A percentile compares a stretch with the other conserved stretches of the same genome.
phyloP scores from a whole-genome alignment of 2,797 vertebrate genomes.

The Ctenosaura bakeri region DNA sequence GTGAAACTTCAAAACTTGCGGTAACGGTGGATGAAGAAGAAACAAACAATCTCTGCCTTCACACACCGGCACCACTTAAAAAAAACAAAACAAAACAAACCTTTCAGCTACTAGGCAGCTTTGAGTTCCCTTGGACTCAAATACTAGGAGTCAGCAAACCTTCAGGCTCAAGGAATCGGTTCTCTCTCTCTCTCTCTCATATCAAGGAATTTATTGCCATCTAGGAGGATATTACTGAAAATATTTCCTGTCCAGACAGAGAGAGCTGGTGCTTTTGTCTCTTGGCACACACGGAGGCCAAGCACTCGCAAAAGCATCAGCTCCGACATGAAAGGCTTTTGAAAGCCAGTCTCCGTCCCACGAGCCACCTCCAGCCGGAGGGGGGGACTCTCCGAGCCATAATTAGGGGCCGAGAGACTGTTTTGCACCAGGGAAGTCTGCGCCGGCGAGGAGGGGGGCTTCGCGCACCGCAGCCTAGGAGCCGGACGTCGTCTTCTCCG shows the following conservation, averaged over 20 bases:
- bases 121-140: slow-evolving; percentile 40
- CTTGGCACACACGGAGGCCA: slow-evolving; percentile 36
- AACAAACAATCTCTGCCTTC: not conserved
- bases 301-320: slow-evolving; percentile 44
- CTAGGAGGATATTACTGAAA: slow-evolving; percentile 12
- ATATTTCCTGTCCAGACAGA: slow-evolving; percentile 62
- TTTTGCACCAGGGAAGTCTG: slow-evolving; percentile 5
- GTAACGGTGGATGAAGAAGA: not conserved
- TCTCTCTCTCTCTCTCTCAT: not conserved
- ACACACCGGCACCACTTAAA: too few species aligned
- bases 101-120: slow-evolving; percentile 15
- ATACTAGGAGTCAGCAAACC: slow-evolving; percentile 47
- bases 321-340: slow-evolving; percentile 26
- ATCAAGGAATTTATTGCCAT: slow-evolving; percentile 34
- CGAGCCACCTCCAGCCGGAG: slow-evolving; percentile 40
- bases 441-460: not conserved
- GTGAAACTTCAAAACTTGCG: rapidly evolving
- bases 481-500: not conserved
- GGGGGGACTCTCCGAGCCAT: not conserved
- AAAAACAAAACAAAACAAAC: not conserved
- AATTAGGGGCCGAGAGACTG: slow-evolving; percentile 12
- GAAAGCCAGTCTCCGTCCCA: not conserved
- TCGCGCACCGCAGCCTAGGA: not conserved
- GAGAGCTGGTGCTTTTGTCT: slow-evolving; percentile 39
- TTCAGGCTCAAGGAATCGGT: not conserved